Percentiles rank a stretch among this genome's conserved stretches.
Evolutionary conservation across 2,888 invertebrate genomes (phyloP).

Genomic region (Steromphala cineraria): DNA sequence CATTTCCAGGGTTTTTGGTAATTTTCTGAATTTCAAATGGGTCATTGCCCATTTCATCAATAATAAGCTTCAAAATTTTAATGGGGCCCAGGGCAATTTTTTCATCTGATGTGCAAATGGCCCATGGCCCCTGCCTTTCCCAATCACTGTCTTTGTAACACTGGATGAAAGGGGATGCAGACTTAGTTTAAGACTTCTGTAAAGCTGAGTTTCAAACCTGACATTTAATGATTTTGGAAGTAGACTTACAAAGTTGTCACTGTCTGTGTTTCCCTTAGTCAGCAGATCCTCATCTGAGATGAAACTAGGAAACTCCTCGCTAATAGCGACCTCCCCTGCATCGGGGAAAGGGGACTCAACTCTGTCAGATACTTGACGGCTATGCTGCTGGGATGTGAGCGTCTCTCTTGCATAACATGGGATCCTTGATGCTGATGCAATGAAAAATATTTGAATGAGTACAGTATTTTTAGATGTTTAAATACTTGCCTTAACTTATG

Average conservation of each 20-base stretch:
- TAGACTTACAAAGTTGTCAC: background rate
- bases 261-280: background rate
- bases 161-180: too few relatives aligned
- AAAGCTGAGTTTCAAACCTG: background rate
- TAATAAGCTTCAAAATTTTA: too few relatives aligned
- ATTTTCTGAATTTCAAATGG: too few relatives aligned
- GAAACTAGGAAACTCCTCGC: slow-evolving; percentile 25
- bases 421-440: slow-evolving; percentile 51
- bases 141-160: too few relatives aligned
- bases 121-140: too few relatives aligned
- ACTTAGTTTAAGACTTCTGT: too few relatives aligned
- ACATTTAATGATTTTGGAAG: background rate
- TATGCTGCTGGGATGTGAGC: slow-evolving; percentile 60
- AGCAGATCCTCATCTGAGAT: slow-evolving; percentile 31
- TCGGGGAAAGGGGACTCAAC: slow-evolving; percentile 25
- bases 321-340: slow-evolving; percentile 4
- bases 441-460: background rate
- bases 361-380: slow-evolving; percentile 28
- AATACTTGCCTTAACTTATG: too few relatives aligned
- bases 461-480: too few relatives aligned
- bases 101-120: too few relatives aligned
- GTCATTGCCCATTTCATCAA: too few relatives aligned
- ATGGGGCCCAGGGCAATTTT: too few relatives aligned
- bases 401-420: slow-evolving; percentile 69
- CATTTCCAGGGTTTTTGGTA: too few relatives aligned